Evolutionary conservation across 2,797 vertebrate genomes (phyloP).

Genomic region (Emys orbicularis): DNA sequence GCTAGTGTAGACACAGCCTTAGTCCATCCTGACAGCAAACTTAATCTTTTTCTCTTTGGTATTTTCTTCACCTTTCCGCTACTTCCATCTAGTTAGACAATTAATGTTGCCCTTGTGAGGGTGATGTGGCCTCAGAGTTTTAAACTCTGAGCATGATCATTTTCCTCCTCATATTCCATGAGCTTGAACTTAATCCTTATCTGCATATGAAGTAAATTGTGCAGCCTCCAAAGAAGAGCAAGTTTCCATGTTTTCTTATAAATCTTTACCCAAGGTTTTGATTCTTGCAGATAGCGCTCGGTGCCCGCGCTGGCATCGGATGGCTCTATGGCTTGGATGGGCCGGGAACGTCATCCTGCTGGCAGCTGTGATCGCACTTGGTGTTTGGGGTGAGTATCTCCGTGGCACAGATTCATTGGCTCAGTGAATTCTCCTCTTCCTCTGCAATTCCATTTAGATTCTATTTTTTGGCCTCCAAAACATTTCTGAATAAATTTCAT

Average conservation of each 20-base stretch:
- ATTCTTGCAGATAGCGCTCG: not conserved
- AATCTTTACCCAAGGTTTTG: not conserved
- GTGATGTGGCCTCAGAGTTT: not conserved
- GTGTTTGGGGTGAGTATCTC: not conserved
- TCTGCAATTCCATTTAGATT: not conserved
- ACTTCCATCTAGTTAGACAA: not conserved
- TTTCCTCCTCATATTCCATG: not conserved
- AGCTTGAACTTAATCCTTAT: not conserved
- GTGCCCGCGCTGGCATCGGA: not conserved
- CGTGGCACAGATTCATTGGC: no score
- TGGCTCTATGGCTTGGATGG: not conserved
- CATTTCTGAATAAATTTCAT: not conserved
- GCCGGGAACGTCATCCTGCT: not conserved
- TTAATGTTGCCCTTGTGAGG: not conserved
- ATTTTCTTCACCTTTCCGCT: not conserved
- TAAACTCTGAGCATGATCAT: not conserved
- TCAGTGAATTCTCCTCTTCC: not conserved
- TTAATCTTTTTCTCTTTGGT: not conserved
- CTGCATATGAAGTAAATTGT: not conserved
- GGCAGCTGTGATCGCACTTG: not conserved
- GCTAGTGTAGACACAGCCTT: no score
- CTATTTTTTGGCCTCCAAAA: not conserved
- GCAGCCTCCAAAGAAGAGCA: not conserved
- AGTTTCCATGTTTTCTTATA: not conserved
- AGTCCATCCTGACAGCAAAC: no score